Conservation (phyloP, 2,113 vertebrate genomes). For the Sigmodon hispidus region DNA sequence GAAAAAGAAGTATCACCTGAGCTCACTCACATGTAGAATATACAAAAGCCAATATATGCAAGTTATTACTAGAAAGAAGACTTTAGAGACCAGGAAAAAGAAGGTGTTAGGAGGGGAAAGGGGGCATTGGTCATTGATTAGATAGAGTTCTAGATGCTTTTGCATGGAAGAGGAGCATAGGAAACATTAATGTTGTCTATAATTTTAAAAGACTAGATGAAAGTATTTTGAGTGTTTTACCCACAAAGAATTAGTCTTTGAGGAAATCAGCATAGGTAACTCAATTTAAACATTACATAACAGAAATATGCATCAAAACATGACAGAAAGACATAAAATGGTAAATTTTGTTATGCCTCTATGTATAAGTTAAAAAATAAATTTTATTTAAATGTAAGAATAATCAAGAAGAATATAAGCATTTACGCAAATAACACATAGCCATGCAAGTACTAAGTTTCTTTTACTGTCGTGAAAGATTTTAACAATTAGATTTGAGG, state of each 20-base stretch:
- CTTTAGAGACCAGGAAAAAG: background rate
- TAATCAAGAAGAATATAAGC: background rate
- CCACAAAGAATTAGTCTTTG: background rate
- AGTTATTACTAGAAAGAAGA: background rate
- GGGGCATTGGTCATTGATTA: background rate
- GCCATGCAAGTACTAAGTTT: background rate
- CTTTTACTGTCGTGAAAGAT: background rate
- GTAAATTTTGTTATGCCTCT: background rate
- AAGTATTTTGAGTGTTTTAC: background rate
- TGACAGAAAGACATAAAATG: background rate
- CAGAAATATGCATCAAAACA: background rate
- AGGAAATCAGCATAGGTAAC: background rate
- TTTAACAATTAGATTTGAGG: background rate
- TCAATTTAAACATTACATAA: background rate
- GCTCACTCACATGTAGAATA: background rate
- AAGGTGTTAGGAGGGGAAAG: too few relatives aligned
- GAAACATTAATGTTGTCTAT: background rate
- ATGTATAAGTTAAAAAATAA: background rate
- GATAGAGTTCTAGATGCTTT: too few relatives aligned
- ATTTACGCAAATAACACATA: background rate
- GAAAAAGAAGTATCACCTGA: background rate
- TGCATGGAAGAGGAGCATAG: background rate
- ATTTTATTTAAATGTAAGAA: background rate
- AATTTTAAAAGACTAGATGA: background rate
- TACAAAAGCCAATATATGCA: background rate